Evolutionary conservation across 2,113 vertebrate species (phyloP), one percentile per base, ranked within the genome.

Genomic region (Paratilapia polleni): DNA sequence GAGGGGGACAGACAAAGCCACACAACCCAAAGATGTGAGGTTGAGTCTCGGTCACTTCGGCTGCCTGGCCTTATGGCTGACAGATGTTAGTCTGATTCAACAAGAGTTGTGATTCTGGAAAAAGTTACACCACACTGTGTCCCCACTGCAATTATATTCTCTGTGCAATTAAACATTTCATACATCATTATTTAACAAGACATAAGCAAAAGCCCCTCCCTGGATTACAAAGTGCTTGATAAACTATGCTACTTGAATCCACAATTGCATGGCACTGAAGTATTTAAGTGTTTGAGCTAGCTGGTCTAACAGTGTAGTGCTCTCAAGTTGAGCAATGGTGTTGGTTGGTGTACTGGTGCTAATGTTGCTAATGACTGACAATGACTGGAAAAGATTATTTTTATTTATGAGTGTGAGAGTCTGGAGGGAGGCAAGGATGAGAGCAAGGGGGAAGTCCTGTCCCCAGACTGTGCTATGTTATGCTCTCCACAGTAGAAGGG

Each of bases 61-160:
- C 93, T 91, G 89, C 78, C 78, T 78, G 76, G 82, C 81, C 91
- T 92, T 89, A 91, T 94, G 91, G 94, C 90, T 87, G 87, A 93
- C 94, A 94, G 94, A 94, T 94, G 93, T 92, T 91, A 31, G 84
- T 84, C 87, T 91, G 88, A 59, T 88, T 92, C 87, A 88, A 88
- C 80, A 76, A 79, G 87, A 86, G 79, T 88, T 87, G 86, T 64
- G 58, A 91, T 79, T 88, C 83, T 89, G 88, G 92, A 90, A 91
- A 91, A 89, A 88, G 83, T 93, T 92, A 84, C 88, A 85, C 82
- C 74, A 80, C 86, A 86, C 73, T 73, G 62, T 10, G 56, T 61
- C 59, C 38, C 41, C 60, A 34, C 56, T 90, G 84, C 80, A 87
- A 93, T 94, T 83, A 92, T 90, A 82, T 84, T 82, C 56, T 89